phyloP scores from a whole-genome alignment of 1,140 invertebrate species.

The Chionoecetes opilio region DNA sequence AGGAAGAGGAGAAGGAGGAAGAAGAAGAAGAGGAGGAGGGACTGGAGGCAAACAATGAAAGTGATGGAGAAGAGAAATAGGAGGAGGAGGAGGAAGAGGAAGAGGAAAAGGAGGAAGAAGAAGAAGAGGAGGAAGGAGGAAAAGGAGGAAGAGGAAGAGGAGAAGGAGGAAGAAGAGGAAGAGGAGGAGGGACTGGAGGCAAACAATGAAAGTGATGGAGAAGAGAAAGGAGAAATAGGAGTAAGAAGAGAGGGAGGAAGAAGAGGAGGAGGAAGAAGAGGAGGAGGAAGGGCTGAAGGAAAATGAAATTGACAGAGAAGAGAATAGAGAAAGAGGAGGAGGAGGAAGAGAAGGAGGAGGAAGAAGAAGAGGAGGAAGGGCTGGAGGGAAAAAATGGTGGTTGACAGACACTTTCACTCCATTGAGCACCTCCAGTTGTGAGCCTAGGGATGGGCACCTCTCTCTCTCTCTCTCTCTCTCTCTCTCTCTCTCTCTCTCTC shows the following conservation, averaged over 20 bases:
- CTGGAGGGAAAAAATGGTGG: slow-evolving; percentile 1
- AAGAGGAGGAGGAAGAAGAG: background rate
- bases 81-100: background rate
- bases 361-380: background rate
- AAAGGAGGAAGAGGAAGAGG: background rate
- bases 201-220: too few species aligned
- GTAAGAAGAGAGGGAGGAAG: background rate
- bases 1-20: too few species aligned
- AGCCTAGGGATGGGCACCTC: background rate
- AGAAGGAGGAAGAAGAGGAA: background rate
- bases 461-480: background rate
- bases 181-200: background rate
- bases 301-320: background rate
- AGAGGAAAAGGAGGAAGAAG: background rate
- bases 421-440: background rate
- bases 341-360: background rate
- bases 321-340: background rate
- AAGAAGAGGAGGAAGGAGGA: background rate
- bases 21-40: too few species aligned
- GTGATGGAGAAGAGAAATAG: background rate
- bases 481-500: background rate
- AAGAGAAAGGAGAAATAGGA: background rate
- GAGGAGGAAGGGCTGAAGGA: background rate
- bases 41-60: background rate
- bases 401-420: background rate